Evolutionary conservation across 2,888 invertebrate genomes (phyloP).

Genomic region (Sphaerophoria taeniata): DNA sequence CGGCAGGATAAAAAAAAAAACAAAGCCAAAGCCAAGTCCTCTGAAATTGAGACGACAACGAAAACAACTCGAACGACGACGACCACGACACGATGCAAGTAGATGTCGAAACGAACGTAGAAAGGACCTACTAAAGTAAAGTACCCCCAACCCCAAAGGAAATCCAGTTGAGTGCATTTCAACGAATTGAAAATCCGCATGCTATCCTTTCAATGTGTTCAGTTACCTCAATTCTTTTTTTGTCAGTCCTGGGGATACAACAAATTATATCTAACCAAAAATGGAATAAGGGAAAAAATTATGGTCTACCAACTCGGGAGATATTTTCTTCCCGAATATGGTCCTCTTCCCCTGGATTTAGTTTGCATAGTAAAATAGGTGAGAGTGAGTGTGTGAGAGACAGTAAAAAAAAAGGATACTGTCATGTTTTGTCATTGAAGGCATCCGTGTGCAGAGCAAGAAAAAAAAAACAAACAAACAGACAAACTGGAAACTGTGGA

Average conservation of each 20-base stretch:
- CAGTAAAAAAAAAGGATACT: conserved; percentile 17
- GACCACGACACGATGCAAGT: neutral
- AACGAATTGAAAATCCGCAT: conserved; percentile 71
- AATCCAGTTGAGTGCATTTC: conserved; percentile 72
- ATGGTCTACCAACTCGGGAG: conserved; percentile 58
- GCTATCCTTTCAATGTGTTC: conserved; percentile 56
- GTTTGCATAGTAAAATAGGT: conserved; percentile 12
- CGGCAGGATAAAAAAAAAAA: conserved; percentile 26
- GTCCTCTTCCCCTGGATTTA: conserved; percentile 26
- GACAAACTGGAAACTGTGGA: conserved; percentile 1
- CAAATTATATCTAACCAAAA: neutral
- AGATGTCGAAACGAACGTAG: neutral
- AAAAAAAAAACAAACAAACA: neutral
- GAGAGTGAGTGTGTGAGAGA: neutral
- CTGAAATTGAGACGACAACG: conserved; percentile 20
- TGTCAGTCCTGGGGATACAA: neutral
- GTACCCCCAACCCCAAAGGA: conserved; percentile 61
- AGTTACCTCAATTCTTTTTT: neutral
- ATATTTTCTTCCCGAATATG: conserved; percentile 51
- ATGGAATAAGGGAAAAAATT: conserved; percentile 10
- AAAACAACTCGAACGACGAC: neutral
- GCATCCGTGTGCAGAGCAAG: conserved; percentile 35
- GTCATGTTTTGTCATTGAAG: conserved; percentile 62
- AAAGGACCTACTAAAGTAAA: conserved; percentile 45
- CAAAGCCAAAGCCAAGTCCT: neutral